Evolutionary conservation across 2,888 invertebrate genomes (phyloP).

Genomic region (Caenorhabditis sinica): DNA sequence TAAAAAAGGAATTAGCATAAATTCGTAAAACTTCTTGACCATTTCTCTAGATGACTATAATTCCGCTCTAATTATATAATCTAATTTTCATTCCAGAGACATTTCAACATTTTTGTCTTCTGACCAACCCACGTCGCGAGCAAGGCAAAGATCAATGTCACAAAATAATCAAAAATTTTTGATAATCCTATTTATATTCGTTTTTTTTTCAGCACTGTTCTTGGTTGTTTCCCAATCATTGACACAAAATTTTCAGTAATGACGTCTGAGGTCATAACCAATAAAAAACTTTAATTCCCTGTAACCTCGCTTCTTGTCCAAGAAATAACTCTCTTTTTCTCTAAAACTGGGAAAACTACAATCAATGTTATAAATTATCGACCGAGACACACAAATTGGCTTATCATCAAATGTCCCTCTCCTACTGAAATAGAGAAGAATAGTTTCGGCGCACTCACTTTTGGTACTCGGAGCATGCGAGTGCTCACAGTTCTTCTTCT

Average conservation of each 20-base stretch:
- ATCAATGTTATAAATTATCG: conserved; percentile 49
- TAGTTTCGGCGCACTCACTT: conserved; percentile 26
- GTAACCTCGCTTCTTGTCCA: conserved; percentile 51
- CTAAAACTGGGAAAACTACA: conserved; percentile 20
- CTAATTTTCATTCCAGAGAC: neutral
- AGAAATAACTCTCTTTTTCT: conserved; percentile 33
- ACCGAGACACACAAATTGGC: conserved; percentile 57
- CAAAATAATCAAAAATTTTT: conserved; percentile 1
- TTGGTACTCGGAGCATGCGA: conserved; percentile 46
- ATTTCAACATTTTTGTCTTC: neutral
- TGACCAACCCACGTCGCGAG: conserved; percentile 3
- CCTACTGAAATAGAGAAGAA: conserved; percentile 18
- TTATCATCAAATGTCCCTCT: conserved; percentile 33
- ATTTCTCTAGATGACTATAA: neutral
- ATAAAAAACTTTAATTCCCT: conserved; percentile 49
- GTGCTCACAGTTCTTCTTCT: conserved; percentile 52
- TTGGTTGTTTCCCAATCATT: neutral
- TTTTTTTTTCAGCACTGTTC: conserved; percentile 16
- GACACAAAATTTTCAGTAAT: conserved; percentile 19
- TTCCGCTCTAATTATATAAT: neutral
- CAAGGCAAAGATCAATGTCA: conserved; percentile 40
- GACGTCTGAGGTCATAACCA: conserved; percentile 44
- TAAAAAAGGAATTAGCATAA: too few species aligned
- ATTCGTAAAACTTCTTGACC: too few species aligned
- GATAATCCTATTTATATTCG: conserved; percentile 28